Conservation (phyloP, 1,140 invertebrate genomes). For the Cyphomyrmex costatus region DNA sequence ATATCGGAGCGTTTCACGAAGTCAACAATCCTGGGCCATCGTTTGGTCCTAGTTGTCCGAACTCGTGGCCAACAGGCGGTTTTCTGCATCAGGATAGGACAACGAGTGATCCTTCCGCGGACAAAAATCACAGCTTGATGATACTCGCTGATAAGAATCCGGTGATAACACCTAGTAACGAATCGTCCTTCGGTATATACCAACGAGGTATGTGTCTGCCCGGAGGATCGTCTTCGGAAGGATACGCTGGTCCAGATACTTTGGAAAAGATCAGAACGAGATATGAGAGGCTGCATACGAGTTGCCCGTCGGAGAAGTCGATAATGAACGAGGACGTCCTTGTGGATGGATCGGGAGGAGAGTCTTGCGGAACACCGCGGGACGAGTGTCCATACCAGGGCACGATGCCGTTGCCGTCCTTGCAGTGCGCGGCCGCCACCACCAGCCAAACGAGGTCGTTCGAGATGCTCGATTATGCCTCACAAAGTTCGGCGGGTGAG, state of each 20-base stretch:
- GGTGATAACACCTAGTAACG: background rate
- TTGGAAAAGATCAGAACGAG: constrained; percentile 51
- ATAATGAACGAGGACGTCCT: constrained; percentile 28
- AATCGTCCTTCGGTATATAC: background rate
- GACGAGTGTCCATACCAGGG: constrained; percentile 27
- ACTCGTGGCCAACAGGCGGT: background rate
- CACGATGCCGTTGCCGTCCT: background rate
- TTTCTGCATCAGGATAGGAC: constrained; percentile 20
- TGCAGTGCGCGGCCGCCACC: constrained; percentile 17
- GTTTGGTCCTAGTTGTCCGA: constrained; percentile 15
- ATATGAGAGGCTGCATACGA: background rate
- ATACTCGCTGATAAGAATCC: constrained; percentile 1
- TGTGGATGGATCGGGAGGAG: background rate
- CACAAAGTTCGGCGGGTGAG: constrained; percentile 59
- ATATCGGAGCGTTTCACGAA: constrained; percentile 60
- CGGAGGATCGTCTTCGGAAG: background rate
- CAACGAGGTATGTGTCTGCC: constrained; percentile 39
- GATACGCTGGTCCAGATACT: constrained; percentile 26
- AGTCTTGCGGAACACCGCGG: constrained; percentile 17
- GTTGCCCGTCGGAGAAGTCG: background rate
- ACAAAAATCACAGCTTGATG: constrained; percentile 12
- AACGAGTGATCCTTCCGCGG: background rate
- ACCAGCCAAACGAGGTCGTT: background rate
- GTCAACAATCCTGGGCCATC: constrained; percentile 52
- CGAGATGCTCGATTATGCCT: constrained; percentile 44